Conservation (phyloP, 2,113 vertebrate species). For the human region DNA sequence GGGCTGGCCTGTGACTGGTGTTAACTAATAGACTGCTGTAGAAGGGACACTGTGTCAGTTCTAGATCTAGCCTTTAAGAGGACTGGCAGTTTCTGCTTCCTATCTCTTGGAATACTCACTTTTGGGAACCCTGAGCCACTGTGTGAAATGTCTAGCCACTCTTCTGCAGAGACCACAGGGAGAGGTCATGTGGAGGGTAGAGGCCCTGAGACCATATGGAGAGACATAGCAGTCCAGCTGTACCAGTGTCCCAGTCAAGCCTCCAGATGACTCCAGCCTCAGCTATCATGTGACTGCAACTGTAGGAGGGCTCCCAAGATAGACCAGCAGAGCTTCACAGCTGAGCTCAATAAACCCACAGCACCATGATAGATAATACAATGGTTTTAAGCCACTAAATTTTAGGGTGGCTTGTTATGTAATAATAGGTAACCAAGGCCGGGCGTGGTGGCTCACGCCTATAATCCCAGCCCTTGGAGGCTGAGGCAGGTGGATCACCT, state of each 20-base stretch:
- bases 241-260: background rate
- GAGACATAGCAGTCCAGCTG: background rate
- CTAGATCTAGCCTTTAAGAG: background rate
- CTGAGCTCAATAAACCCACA: background rate
- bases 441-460: no score
- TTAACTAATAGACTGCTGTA: background rate
- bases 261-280: background rate
- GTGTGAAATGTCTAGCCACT: background rate
- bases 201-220: background rate
- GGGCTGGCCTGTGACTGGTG: background rate
- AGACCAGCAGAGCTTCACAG: background rate
- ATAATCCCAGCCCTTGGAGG: no score
- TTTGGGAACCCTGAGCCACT: background rate
- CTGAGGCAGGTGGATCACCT: no score
- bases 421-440: background rate
- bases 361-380: background rate
- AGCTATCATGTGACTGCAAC: background rate
- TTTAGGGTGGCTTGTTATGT: background rate
- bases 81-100: background rate
- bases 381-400: background rate
- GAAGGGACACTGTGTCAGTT: background rate
- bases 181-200: background rate
- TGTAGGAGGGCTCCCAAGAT: background rate
- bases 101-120: background rate
- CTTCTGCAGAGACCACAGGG: background rate